A percentile compares a stretch with the other conserved stretches of the same genome.
phyloP scores from a whole-genome alignment of 2,113 vertebrate genomes.

The Rattus rattus region DNA sequence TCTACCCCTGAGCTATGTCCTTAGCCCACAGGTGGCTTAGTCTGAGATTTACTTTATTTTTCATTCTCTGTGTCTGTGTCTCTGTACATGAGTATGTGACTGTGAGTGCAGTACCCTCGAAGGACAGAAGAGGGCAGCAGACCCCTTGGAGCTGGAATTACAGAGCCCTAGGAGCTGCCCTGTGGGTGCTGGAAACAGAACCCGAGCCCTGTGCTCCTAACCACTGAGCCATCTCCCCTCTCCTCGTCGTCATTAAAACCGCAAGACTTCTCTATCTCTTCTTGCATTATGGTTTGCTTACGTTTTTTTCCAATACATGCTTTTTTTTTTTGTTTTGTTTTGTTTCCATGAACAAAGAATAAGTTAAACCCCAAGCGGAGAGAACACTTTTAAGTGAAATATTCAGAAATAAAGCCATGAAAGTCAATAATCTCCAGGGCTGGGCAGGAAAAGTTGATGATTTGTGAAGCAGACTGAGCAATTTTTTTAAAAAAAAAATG shows the following conservation, averaged over 20 bases:
- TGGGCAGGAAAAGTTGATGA: conserved; percentile 47
- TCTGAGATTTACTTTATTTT: not conserved
- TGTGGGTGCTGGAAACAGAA: not conserved
- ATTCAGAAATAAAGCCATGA: not conserved
- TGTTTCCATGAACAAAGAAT: not conserved
- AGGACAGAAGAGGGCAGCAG: not conserved
- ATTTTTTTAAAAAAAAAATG: not conserved
- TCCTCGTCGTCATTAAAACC: not conserved
- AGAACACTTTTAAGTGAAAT: conserved; percentile 31
- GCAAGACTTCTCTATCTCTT: conserved; percentile 13
- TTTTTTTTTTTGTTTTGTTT: not conserved
- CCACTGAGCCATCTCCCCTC: not conserved
- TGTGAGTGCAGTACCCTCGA: not conserved
- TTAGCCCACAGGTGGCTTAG: not conserved
- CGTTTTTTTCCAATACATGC: conserved; percentile 8
- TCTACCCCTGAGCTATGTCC: not conserved
- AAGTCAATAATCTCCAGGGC: conserved; percentile 55
- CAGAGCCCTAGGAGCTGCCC: not conserved
- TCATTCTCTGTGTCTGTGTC: not conserved
- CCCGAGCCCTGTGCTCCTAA: not conserved
- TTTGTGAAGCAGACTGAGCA: conserved; percentile 62
- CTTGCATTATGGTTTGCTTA: conserved; percentile 21
- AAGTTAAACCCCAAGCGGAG: not conserved
- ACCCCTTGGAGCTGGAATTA: not conserved
- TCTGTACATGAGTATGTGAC: not conserved